Percentiles rank a stretch among this genome's conserved stretches.
phyloP scores from a whole-genome alignment of 1,140 invertebrate species.

The Drosophila pseudoananassae region DNA sequence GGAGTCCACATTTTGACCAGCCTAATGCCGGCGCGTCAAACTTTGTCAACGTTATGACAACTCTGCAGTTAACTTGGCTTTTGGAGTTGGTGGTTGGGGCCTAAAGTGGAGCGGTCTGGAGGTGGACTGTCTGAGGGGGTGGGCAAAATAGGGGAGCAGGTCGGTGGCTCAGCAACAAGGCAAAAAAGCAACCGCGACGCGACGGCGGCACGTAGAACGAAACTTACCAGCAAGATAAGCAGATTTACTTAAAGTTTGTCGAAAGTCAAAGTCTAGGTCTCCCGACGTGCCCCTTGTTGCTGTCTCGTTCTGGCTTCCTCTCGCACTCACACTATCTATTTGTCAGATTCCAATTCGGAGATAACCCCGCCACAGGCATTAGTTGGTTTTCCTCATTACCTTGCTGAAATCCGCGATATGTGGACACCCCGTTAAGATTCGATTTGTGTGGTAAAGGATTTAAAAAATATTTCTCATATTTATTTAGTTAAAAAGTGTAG shows the following conservation, averaged over 20 bases:
- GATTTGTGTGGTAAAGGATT: not conserved
- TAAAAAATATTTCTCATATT: not conserved
- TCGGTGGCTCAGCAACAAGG: slow-evolving; percentile 40
- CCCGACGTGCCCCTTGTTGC: slow-evolving; percentile 58
- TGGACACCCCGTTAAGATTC: slow-evolving; percentile 20
- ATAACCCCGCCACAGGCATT: slow-evolving; percentile 37
- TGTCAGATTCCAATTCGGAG: slow-evolving; percentile 41
- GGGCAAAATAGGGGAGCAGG: not conserved
- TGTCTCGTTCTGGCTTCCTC: slow-evolving; percentile 1
- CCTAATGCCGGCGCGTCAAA: slow-evolving; percentile 66
- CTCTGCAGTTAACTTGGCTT: slow-evolving; percentile 39
- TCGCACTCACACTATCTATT: slow-evolving; percentile 20
- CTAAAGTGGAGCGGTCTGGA: not conserved
- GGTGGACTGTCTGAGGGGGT: not conserved
- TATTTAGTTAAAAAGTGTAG: too few species aligned
- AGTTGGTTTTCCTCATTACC: slow-evolving; percentile 18
- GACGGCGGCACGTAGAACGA: slow-evolving; percentile 71
- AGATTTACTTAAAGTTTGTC: slow-evolving; percentile 77
- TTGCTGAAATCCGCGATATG: slow-evolving; percentile 46
- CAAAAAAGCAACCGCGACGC: slow-evolving; percentile 41
- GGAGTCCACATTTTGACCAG: slow-evolving; percentile 46
- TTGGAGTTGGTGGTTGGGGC: not conserved
- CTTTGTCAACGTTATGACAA: slow-evolving; percentile 74
- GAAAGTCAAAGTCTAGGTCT: slow-evolving; percentile 65
- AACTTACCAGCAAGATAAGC: slow-evolving; percentile 76